Percentiles rank a stretch among this genome's conserved stretches.
Conservation (phyloP, 2,888 invertebrate genomes). For the Noctua fimbriata region DNA sequence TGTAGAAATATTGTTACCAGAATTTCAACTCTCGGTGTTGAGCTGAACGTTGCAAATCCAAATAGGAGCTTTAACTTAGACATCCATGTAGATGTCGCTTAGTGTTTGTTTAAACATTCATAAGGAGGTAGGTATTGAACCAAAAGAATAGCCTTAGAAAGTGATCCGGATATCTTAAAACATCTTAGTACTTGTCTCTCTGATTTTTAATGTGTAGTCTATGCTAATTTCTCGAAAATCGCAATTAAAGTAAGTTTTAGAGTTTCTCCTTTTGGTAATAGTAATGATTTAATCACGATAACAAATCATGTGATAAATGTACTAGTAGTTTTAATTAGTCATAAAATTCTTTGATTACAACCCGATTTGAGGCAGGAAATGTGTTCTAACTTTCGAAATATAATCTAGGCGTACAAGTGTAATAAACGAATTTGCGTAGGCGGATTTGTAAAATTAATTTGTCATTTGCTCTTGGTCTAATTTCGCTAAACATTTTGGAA, state of each 20-base stretch:
- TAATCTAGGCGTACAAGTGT: not conserved
- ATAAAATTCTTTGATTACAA: not conserved
- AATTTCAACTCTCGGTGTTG: not conserved
- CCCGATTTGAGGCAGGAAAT: conserved; percentile 12
- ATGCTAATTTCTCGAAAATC: conserved; percentile 15
- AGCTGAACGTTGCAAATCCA: not conserved
- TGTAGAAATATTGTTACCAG: not conserved
- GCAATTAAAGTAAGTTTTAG: not conserved
- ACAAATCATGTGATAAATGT: not conserved
- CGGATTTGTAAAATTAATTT: not conserved
- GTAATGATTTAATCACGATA: not conserved
- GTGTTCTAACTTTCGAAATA: conserved; percentile 22
- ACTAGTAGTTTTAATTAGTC: not conserved
- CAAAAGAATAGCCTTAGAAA: conserved; percentile 22
- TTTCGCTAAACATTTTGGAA: not conserved
- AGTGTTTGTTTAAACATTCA: not conserved
- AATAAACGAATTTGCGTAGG: too few species aligned
- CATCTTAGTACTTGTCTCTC: not conserved
- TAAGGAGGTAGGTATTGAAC: not conserved
- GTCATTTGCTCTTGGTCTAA: not conserved
- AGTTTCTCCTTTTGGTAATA: conserved; percentile 18
- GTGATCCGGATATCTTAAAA: not conserved
- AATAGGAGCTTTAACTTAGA: not conserved
- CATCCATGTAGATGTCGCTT: not conserved
- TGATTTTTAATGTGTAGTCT: not conserved